These are phyloP conservation scores for Steromphala cineraria DNA, from an alignment of 2,888 invertebrate species.

Conservation along the genomic window DNA sequence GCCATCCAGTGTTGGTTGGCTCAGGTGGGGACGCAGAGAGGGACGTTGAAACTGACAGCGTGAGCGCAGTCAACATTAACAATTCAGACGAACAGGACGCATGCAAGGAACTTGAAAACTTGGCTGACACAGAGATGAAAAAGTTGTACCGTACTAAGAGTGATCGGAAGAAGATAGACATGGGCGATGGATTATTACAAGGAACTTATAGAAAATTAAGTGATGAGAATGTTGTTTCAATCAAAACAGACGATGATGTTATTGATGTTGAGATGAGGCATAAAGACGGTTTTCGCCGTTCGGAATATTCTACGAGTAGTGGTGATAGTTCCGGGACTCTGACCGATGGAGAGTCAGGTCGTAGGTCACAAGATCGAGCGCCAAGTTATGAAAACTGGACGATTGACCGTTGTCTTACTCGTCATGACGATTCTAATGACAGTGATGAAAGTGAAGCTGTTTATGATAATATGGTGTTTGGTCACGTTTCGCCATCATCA, in stretches of 20 bases:
- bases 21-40: not conserved
- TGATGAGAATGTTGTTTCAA: not conserved
- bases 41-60: not conserved
- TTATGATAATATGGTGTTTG: not conserved
- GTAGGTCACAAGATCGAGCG: not conserved
- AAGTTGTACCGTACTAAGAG: slow-evolving; percentile 4
- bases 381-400: slow-evolving; percentile 34
- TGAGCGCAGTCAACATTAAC: not conserved
- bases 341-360: not conserved
- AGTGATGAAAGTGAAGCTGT: not conserved
- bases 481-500: not conserved
- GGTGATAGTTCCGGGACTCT: not conserved
- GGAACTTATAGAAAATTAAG: slow-evolving; percentile 6
- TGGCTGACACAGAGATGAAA: not conserved
- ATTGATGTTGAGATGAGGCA: not conserved
- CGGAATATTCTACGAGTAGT: not conserved
- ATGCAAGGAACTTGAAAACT: not conserved
- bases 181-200: not conserved
- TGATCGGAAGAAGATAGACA: not conserved
- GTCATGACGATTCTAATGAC: not conserved
- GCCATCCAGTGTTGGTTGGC: not conserved
- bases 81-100: not conserved
- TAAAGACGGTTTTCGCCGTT: not conserved
- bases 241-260: not conserved
- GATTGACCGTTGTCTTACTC: slow-evolving; percentile 27